Base-by-base conservation (phyloP, 2,888 invertebrate genomes). In the Lithophane leautieri region DNA sequence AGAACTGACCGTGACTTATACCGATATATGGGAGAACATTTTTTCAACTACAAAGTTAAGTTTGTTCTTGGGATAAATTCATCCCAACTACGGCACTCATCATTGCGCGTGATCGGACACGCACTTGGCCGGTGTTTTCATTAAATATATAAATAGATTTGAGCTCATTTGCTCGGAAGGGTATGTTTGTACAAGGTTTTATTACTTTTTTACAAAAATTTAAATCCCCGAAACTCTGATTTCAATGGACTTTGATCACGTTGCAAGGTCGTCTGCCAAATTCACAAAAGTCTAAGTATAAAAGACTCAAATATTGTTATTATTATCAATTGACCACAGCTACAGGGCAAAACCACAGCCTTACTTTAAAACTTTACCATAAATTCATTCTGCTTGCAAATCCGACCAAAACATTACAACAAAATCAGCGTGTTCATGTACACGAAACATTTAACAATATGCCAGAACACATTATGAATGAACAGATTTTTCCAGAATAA, bases 391-490 rank as follows among this genome's bases (percentile, higher is more conserved):
- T 25, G 6, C 4, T n/a, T 34, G 4, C 34, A 42, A 63, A 73
- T 34, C 19, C 19, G 40, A 22, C 14, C 2, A 44, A 78, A 73
- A 67, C 16, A 54, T 16, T 42, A 47, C 42, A 80, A 61, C n/a
- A 50, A 14, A 42, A 42, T 75, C 56, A 52, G 52, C 16, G 11
- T 28, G 1, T 25, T 6, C 34, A 34, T 34, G 34, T 34, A 42
- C 16, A 81, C 52, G 34, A 65, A 72, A 68, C 47, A 78, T 58
- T 56, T 50, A 69, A 83, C 52, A 67, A 70, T 70, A 40, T 62
- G 44, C 25, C 58, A 56, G 58, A 78, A 50, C 52, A 73, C 56
- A 81, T 77, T 68, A 65, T 34, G 56, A 63, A 79, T 44, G 62
- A 50, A 50, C 47, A 73, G 62, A 79, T 69, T 83, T 79, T 65